Percentiles rank a stretch among this genome's conserved stretches.
Conservation (phyloP, 1,140 invertebrate species). For the Elymnias hypermnestra region DNA sequence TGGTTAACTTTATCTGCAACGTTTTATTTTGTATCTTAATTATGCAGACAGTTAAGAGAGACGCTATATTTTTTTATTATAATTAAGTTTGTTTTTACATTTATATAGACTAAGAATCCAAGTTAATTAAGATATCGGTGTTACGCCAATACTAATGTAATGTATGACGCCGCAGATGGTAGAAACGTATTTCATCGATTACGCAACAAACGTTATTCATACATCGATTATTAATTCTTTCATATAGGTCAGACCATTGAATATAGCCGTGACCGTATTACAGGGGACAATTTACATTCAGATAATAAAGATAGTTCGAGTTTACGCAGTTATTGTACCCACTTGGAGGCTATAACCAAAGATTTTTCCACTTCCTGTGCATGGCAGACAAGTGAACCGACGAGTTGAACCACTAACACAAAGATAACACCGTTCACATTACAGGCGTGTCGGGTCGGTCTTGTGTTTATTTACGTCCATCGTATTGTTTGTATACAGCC, state of each 20-base stretch:
- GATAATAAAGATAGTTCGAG: slow-evolving; percentile 15
- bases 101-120: no score
- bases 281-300: slow-evolving; percentile 8
- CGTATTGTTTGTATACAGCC: slow-evolving; percentile 75
- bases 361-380: slow-evolving; percentile 27
- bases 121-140: no score
- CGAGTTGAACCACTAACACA: slow-evolving; percentile 54
- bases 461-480: slow-evolving; percentile 75
- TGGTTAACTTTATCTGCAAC: no score
- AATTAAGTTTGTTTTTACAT: no score
- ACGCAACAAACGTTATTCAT: slow-evolving; percentile 10
- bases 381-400: slow-evolving; percentile 33
- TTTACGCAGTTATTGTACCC: slow-evolving; percentile 21
- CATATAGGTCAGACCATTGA: slow-evolving; percentile 20
- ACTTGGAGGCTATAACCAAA: slow-evolving; percentile 16
- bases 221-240: slow-evolving; percentile 14
- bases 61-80: no score
- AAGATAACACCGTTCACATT: slow-evolving; percentile 60
- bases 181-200: not conserved
- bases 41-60: no score
- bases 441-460: slow-evolving; percentile 47
- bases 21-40: no score
- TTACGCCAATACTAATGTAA: not conserved
- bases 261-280: slow-evolving; percentile 23
- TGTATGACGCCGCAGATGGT: not conserved